These are phyloP conservation scores for Macaca mulatta DNA, from an alignment of 2,113 vertebrate species.

Conservation along the genomic window DNA sequence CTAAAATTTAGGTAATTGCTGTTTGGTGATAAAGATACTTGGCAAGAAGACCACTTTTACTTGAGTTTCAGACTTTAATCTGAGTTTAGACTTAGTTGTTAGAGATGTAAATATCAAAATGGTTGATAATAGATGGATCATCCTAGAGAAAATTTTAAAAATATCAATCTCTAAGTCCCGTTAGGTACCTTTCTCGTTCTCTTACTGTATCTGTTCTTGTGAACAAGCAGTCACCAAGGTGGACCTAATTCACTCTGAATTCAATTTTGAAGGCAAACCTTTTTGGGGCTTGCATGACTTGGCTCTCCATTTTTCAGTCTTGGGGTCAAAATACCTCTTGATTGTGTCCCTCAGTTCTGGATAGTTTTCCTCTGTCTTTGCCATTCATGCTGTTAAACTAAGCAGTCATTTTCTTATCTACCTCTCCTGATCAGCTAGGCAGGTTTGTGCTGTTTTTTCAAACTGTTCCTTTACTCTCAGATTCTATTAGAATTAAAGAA, in stretches of 20 bases:
- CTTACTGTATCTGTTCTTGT: background rate
- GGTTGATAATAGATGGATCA: background rate
- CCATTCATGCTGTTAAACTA: background rate
- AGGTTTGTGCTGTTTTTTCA: background rate
- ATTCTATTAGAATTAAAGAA: conserved; percentile 21
- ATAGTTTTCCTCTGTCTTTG: background rate
- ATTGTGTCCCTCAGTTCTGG: background rate
- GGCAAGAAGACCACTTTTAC: background rate
- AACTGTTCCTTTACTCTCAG: background rate
- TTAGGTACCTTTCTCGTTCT: background rate
- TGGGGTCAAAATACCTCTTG: background rate
- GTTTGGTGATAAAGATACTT: background rate
- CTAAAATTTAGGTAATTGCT: conserved; percentile 11
- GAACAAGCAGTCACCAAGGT: background rate
- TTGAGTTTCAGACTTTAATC: background rate
- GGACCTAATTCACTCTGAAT: background rate
- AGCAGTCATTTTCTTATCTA: background rate
- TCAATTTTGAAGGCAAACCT: background rate
- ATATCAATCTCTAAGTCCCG: background rate
- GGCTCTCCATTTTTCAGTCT: background rate
- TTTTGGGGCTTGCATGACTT: background rate
- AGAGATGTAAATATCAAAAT: background rate
- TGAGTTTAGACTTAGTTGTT: conserved; percentile 21
- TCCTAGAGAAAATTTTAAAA: background rate
- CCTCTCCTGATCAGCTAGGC: background rate